phyloP scores from a whole-genome alignment of 2,888 invertebrate species.

The Steinernema carpocapsae region DNA sequence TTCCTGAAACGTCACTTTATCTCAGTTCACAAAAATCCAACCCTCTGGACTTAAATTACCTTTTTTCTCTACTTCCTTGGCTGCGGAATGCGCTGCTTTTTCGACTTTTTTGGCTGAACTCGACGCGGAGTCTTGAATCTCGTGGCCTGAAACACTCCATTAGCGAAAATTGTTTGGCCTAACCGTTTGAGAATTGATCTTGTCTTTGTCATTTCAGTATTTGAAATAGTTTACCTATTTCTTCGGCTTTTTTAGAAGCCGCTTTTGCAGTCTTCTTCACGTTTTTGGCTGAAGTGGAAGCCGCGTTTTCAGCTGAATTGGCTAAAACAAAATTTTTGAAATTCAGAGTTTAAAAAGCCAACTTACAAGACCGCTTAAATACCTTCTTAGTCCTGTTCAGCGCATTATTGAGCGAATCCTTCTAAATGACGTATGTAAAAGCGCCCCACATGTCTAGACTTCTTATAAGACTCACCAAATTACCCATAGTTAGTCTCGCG shows the following conservation, averaged over 20 bases:
- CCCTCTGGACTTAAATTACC: too few species aligned
- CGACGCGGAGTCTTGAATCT: background rate
- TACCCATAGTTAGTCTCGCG: background rate
- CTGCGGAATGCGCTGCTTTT: background rate
- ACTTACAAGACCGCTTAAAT: conserved; percentile 3
- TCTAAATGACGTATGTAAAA: background rate
- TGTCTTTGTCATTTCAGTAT: background rate
- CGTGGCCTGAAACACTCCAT: too few species aligned
- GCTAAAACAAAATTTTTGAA: background rate
- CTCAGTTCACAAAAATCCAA: too few species aligned
- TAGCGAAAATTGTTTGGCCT: too few species aligned
- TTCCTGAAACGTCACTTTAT: too few species aligned
- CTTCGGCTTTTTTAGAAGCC: background rate
- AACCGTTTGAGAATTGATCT: too few species aligned
- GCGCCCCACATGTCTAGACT: background rate
- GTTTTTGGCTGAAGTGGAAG: background rate
- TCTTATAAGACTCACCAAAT: background rate
- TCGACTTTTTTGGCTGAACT: background rate
- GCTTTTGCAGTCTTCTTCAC: background rate
- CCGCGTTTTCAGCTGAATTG: background rate
- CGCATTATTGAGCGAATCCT: background rate
- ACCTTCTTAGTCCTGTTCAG: background rate
- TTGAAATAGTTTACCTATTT: background rate
- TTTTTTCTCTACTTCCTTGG: conserved; percentile 9
- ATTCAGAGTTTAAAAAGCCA: background rate